These are phyloP conservation scores for Torymus texanus DNA, from an alignment of 2,888 invertebrate genomes.

Conservation along the genomic window DNA sequence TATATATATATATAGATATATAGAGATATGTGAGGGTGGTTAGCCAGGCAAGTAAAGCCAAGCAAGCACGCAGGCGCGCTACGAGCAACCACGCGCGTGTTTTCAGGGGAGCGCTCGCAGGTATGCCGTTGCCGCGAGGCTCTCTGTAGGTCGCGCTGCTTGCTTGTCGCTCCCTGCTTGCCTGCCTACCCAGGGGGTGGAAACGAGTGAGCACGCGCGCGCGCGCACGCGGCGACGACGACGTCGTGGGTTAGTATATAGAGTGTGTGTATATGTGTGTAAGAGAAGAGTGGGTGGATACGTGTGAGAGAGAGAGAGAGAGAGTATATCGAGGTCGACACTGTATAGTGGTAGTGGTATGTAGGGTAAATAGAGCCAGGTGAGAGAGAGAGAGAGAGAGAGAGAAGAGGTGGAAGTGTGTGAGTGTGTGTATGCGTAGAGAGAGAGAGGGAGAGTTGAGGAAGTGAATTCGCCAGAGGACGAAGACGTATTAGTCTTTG, in stretches of 20 bases:
- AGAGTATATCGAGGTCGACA: not conserved
- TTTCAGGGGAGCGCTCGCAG: too few relatives aligned
- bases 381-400: not conserved
- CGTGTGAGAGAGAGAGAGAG: not conserved
- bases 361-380: constrained; percentile 32
- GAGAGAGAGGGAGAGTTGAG: constrained; percentile 6
- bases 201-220: not conserved
- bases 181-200: too few relatives aligned
- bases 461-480: constrained; percentile 45
- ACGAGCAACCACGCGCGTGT: too few relatives aligned
- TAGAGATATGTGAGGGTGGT: too few relatives aligned
- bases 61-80: too few relatives aligned
- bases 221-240: not conserved
- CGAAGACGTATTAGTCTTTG: constrained; percentile 25
- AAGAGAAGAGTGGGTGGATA: not conserved
- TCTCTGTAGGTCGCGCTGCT: too few relatives aligned
- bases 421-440: not conserved
- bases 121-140: too few relatives aligned
- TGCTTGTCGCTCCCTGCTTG: too few relatives aligned
- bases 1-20: too few relatives aligned
- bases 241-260: not conserved
- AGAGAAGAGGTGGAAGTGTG: not conserved
- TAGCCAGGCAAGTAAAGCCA: too few relatives aligned
- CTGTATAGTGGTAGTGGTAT: not conserved
- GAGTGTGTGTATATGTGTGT: not conserved